These are phyloP conservation scores for Amphipyra tragopoginis DNA, from an alignment of 2,888 invertebrate species.

Conservation along the genomic window DNA sequence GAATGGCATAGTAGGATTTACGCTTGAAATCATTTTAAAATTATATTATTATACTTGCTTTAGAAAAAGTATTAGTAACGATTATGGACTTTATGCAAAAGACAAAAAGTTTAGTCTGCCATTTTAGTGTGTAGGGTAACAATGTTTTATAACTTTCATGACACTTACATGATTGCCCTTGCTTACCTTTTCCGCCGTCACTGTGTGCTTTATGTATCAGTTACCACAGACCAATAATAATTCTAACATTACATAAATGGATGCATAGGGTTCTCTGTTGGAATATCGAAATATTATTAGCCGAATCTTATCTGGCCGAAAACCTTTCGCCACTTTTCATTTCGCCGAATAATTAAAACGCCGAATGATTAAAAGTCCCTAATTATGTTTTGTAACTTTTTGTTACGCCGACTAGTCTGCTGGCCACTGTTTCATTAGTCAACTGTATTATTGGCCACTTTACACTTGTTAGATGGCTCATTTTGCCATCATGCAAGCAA, in stretches of 20 bases:
- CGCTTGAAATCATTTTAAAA: conserved; percentile 42
- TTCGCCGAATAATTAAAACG: too few species aligned
- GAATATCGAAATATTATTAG: too few species aligned
- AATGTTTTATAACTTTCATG: conserved; percentile 39
- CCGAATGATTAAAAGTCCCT: too few species aligned
- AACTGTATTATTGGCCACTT: too few species aligned
- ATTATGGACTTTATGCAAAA: conserved; percentile 40
- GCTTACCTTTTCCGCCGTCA: conserved; percentile 19
- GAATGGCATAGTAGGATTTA: conserved; percentile 26
- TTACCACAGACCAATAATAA: conserved; percentile 34
- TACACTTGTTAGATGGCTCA: too few species aligned
- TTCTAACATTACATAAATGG: not conserved
- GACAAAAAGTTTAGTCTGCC: conserved; percentile 27
- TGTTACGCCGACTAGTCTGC: too few species aligned
- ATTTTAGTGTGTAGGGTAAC: conserved; percentile 48
- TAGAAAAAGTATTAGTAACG: conserved; percentile 47
- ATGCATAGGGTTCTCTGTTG: too few species aligned
- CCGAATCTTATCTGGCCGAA: too few species aligned
- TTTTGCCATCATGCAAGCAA: too few species aligned
- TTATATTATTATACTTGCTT: conserved; percentile 17
- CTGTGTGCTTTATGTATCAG: conserved; percentile 36
- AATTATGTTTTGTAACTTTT: too few species aligned
- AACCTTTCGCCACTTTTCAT: too few species aligned
- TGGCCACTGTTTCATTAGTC: too few species aligned
- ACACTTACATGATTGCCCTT: conserved; percentile 35